Evolutionary conservation across 1,140 invertebrate species (phyloP), one percentile per base, ranked within the genome.

Genomic region (Odontomachus brunneus): DNA sequence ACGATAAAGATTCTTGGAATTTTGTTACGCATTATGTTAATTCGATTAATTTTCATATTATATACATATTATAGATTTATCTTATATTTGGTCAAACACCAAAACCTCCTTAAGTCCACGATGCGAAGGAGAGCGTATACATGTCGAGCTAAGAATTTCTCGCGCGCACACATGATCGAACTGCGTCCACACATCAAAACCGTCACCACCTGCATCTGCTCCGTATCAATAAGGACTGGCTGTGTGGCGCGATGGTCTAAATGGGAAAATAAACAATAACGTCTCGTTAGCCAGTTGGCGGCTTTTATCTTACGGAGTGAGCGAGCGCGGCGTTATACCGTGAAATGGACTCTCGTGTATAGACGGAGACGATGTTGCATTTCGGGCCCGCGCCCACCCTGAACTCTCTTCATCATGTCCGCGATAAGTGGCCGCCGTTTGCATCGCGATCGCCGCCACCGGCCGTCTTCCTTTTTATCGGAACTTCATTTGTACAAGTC

Each of bases 311-410:
- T 55, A 82, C 59, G 86, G 88, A 82, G 91, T 88, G 90, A 92
- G 5, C 29, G 87, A 76, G 88, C 84, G 90, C 78, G 89, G 83
- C 86, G 89, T 93, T 91, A 92, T 89, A 92, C 88, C 92, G 92
- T 93, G 92, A 93, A 93, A 93, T 93, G 90, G 90, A 92, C 88
- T 88, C 90, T 86, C 82, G 84, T 89, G 29, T 33, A 33, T 33
- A 86, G 90, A 90, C 90, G 88, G 76, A 88, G 88, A 87, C 83
- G 89, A 88, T 84, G 90, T 91, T 91, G 88, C 87, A 91, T 90
- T 91, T 89, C 57, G 83, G 38, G 87, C 75, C 57, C 63, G 65
- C 69, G 65, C 67, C 66, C 83, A 84, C 73, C 69, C 59, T 51
- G 38, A 72, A 24, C 71, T 81, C 87, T 84, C 80, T 59, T 72